Conservation (phyloP, 2,113 vertebrate species). For the Lagopus muta region DNA sequence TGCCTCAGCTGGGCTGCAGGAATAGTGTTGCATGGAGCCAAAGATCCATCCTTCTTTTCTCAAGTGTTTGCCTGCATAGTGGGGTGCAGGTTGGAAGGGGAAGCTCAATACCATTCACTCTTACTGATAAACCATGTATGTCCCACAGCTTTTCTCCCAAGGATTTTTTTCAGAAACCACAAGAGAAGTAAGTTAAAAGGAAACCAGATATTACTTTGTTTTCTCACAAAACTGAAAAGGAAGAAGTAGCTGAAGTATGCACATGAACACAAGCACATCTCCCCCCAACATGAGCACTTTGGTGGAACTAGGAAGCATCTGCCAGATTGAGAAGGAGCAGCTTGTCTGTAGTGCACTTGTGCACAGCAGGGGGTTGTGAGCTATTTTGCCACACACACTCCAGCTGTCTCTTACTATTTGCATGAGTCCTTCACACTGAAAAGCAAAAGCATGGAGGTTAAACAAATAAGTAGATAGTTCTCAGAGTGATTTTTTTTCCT, state of each 20-base stretch:
- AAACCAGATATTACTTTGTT: not conserved
- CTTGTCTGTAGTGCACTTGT: conserved; percentile 39
- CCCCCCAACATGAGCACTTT: not conserved
- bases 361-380: conserved; percentile 45
- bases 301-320: conserved; percentile 19
- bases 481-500: not conserved
- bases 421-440: conserved; percentile 10
- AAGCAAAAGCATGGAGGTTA: conserved; percentile 35
- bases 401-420: conserved; percentile 46
- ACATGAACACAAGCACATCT: not conserved
- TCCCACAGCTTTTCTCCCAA: not conserved
- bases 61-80: not conserved
- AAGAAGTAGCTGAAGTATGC: not conserved
- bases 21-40: not conserved
- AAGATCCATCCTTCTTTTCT: not conserved
- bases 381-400: not conserved
- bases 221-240: not conserved
- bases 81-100: not conserved
- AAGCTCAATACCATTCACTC: not conserved
- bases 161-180: not conserved
- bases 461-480: conserved; percentile 23
- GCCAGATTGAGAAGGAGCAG: conserved; percentile 50
- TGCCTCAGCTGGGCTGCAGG: not conserved
- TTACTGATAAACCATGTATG: not conserved
- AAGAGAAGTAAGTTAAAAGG: not conserved